phyloP scores from a whole-genome alignment of 2,797 vertebrate species.

The Scyliorhinus canicula region DNA sequence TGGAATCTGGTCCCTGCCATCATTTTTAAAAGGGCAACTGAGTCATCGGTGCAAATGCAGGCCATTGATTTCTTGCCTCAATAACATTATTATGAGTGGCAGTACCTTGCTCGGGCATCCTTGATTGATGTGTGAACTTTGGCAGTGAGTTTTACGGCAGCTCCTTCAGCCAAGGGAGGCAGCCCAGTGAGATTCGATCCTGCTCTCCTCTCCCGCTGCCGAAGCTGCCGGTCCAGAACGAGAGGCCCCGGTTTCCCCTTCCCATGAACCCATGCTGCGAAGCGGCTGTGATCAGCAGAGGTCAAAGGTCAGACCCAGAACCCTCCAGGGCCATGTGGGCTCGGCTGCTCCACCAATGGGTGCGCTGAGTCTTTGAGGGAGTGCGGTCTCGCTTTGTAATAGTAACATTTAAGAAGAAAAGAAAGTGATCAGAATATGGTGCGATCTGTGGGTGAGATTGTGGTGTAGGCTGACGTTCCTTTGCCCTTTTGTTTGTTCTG shows the following conservation, averaged over 20 bases:
- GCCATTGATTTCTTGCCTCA: not conserved
- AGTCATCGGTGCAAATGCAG: too few relatives aligned
- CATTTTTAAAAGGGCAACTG: too few relatives aligned
- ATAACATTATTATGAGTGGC: not conserved
- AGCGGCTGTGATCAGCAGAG: not conserved
- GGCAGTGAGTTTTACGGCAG: not conserved
- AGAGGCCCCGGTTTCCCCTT: not conserved
- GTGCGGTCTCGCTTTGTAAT: not conserved
- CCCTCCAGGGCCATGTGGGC: too few relatives aligned
- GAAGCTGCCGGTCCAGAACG: not conserved
- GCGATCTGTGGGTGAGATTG: slow-evolving; percentile 10
- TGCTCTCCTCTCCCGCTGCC: not conserved
- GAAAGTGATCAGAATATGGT: not conserved
- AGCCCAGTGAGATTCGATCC: not conserved
- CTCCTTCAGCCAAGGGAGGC: not conserved
- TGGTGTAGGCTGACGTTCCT: not conserved
- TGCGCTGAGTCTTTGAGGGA: not conserved
- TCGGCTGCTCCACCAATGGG: not conserved
- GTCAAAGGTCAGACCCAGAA: not conserved
- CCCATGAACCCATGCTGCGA: not conserved
- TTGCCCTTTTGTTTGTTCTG: not conserved
- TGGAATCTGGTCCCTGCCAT: too few relatives aligned
- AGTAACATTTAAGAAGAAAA: not conserved
- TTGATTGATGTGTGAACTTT: not conserved
- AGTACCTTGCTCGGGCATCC: not conserved